Conservation (phyloP, 2,888 invertebrate species). For the Amorpha juglandis region DNA sequence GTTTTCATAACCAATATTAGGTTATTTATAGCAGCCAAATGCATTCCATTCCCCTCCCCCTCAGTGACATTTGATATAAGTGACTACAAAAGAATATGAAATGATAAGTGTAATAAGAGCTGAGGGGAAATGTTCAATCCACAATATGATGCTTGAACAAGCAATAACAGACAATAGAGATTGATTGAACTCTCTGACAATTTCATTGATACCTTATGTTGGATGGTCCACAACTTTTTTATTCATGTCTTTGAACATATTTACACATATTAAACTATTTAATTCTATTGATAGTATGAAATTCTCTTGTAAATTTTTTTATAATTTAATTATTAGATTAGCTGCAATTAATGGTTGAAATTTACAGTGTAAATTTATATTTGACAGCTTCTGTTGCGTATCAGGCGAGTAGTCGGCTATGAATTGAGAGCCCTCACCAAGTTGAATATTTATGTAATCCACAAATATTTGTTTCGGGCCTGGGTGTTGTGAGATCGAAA, state of each 20-base stretch:
- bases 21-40: neutral
- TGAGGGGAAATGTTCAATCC: conserved; percentile 10
- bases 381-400: no score
- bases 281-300: neutral
- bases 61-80: neutral
- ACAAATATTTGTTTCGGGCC: no score
- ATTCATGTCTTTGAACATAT: neutral
- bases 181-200: conserved; percentile 8
- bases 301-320: no score
- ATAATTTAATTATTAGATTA: no score
- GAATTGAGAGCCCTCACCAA: no score
- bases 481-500: no score
- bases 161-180: conserved; percentile 1
- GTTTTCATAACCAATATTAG: neutral
- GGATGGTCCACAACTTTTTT: neutral
- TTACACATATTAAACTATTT: neutral
- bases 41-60: neutral
- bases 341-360: no score
- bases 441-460: no score
- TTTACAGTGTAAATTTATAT: no score
- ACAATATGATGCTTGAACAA: conserved; percentile 10
- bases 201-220: neutral
- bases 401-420: no score
- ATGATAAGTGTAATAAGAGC: conserved; percentile 3
- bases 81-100: conserved; percentile 10